phyloP scores from a whole-genome alignment of 2,113 vertebrate genomes.

The Cynoglossus semilaevis region DNA sequence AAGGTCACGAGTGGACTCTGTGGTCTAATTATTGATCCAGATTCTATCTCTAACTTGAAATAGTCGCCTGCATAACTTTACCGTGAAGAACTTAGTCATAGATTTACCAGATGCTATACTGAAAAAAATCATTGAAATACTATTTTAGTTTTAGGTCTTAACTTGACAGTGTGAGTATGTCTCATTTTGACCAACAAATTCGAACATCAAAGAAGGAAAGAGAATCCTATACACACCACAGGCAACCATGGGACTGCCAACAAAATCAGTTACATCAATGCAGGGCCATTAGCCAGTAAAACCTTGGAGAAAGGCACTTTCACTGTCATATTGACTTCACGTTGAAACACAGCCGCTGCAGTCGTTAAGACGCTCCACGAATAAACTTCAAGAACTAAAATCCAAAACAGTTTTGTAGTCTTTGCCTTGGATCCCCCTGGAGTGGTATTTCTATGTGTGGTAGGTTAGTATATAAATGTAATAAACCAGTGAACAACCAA shows the following conservation, averaged over 20 bases:
- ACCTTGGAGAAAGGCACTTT: constrained; percentile 18
- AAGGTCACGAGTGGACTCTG: constrained; percentile 32
- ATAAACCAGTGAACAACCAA: constrained; percentile 37
- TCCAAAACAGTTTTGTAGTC: constrained; percentile 29
- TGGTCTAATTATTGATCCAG: constrained; percentile 49
- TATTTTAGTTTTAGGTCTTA: too few species aligned
- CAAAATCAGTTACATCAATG: constrained; percentile 19
- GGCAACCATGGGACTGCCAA: constrained; percentile 7
- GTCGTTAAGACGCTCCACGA: constrained; percentile 15
- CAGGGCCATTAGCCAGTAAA: neutral
- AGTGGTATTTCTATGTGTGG: constrained; percentile 4
- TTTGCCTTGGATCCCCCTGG: neutral
- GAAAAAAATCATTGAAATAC: too few species aligned
- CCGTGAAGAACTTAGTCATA: too few species aligned
- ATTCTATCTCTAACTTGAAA: constrained; percentile 15
- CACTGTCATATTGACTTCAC: constrained; percentile 12
- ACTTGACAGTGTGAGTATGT: neutral
- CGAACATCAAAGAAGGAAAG: neutral
- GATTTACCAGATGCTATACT: too few species aligned
- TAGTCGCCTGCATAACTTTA: neutral
- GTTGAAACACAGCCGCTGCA: constrained; percentile 15
- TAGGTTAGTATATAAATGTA: constrained; percentile 1
- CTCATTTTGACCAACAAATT: neutral
- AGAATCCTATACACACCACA: constrained; percentile 3
- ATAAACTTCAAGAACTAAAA: constrained; percentile 21